Evolutionary conservation across 2,797 vertebrate species (phyloP).

Genomic region (Platyrinchus mystaceus): DNA sequence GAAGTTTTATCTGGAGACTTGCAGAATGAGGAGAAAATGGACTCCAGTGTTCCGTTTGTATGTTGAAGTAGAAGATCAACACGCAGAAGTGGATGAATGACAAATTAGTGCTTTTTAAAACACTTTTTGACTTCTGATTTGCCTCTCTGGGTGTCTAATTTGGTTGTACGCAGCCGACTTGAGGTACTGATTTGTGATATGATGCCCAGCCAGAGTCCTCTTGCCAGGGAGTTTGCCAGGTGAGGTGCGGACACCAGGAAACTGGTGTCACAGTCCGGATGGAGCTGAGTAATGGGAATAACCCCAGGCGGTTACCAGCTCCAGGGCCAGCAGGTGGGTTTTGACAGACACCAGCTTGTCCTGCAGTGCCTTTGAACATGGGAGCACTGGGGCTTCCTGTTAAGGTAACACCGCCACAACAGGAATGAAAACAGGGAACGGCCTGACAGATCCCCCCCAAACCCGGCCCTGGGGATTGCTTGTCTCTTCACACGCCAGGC

Average conservation of each 20-base stretch:
- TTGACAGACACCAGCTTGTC: not conserved
- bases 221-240: rapidly evolving
- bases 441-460: not conserved
- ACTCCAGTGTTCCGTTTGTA: rapidly evolving
- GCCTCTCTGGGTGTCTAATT: rapidly evolving
- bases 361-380: not conserved
- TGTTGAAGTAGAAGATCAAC: not conserved
- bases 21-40: rapidly evolving
- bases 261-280: rapidly evolving
- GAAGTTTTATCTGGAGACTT: not conserved
- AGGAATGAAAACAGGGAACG: not conserved
- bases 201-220: not conserved
- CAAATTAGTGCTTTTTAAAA: rapidly evolving
- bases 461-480: not conserved
- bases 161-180: too few relatives aligned
- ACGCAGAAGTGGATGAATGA: not conserved
- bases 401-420: not conserved
- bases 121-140: not conserved
- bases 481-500: not conserved
- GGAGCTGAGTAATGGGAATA: not conserved
- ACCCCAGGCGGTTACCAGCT: not conserved
- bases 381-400: rapidly evolving
- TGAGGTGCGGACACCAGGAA: not conserved
- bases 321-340: not conserved
- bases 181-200: not conserved